Evolutionary conservation across 2,113 vertebrate genomes (phyloP).

Genomic region (Perca schrenkii): DNA sequence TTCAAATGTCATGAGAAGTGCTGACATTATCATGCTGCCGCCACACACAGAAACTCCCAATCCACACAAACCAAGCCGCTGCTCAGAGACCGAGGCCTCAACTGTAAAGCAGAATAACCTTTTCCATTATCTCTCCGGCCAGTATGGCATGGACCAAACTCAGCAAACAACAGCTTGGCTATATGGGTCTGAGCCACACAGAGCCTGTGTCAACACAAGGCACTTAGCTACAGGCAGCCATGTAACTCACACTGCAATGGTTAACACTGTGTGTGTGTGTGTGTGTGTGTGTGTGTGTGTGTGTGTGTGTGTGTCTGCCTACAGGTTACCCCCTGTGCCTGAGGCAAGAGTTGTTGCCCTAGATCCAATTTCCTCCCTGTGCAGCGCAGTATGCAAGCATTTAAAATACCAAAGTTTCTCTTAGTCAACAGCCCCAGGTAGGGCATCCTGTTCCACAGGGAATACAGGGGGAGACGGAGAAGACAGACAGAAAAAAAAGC

Average conservation of each 20-base stretch:
- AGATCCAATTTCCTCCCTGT: conserved; percentile 72
- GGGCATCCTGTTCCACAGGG: conserved; percentile 33
- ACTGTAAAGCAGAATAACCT: conserved; percentile 71
- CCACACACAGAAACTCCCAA: conserved; percentile 30
- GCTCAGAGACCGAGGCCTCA: conserved; percentile 53
- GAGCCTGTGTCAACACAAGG: conserved; percentile 67
- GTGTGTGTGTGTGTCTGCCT: neutral
- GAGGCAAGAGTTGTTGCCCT: conserved; percentile 59
- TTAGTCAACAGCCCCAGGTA: conserved; percentile 69
- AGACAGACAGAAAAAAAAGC: neutral
- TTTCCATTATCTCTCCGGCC: conserved; percentile 73
- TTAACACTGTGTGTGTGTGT: no score
- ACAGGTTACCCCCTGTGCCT: conserved; percentile 54
- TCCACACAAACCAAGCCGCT: conserved; percentile 50
- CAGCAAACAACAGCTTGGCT: conserved; percentile 69
- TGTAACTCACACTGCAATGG: conserved; percentile 30
- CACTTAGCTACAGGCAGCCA: conserved; percentile 61
- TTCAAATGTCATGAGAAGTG: conserved; percentile 59
- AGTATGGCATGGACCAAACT: conserved; percentile 54
- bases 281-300: conserved; percentile 25
- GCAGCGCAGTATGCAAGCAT: conserved; percentile 63
- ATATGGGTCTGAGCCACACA: conserved; percentile 60
- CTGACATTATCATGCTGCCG: conserved; percentile 50
- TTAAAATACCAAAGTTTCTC: conserved; percentile 71
- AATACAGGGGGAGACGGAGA: conserved; percentile 19